A percentile compares a stretch with the other conserved stretches of the same genome.
phyloP scores from a whole-genome alignment of 2,888 invertebrate species.

The Sceliomorpha sp. region DNA sequence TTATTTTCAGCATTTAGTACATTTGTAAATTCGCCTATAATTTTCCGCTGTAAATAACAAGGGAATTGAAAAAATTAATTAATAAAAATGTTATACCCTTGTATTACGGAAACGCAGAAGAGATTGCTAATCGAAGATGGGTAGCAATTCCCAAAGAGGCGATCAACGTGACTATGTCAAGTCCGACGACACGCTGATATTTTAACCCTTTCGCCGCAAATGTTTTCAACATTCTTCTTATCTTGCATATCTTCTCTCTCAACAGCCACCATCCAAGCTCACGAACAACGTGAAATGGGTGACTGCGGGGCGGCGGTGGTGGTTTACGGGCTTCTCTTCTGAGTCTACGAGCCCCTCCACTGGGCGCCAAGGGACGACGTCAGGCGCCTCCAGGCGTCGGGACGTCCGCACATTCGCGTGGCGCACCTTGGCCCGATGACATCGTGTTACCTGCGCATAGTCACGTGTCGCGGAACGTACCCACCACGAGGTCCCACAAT shows the following conservation, averaged over 20 bases:
- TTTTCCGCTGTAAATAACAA: too few relatives aligned
- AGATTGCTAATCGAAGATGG: too few relatives aligned
- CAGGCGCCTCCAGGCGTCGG: constrained; percentile 70
- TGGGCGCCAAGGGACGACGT: constrained; percentile 54
- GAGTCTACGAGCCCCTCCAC: constrained; percentile 58
- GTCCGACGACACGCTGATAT: too few relatives aligned
- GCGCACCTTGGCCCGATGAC: constrained; percentile 74
- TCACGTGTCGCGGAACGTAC: constrained; percentile 54
- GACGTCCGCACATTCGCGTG: constrained; percentile 76
- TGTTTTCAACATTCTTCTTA: constrained; percentile 22
- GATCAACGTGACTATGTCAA: too few relatives aligned
- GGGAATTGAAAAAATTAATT: too few relatives aligned
- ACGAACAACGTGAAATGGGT: constrained; percentile 53
- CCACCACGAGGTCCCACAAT: constrained; percentile 51
- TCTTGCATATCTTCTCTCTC: constrained; percentile 11
- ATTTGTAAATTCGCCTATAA: too few relatives aligned
- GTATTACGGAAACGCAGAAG: too few relatives aligned
- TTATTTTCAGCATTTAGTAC: too few relatives aligned
- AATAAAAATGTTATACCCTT: too few relatives aligned
- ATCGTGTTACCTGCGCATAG: constrained; percentile 63
- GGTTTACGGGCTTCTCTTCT: constrained; percentile 45
- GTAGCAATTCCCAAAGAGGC: too few relatives aligned
- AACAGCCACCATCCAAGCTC: constrained; percentile 24
- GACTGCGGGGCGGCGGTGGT: constrained; percentile 44
- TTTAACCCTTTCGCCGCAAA: constrained; percentile 20